Evolutionary conservation across 2,113 vertebrate genomes (phyloP).

Genomic region (Odontesthes bonariensis): DNA sequence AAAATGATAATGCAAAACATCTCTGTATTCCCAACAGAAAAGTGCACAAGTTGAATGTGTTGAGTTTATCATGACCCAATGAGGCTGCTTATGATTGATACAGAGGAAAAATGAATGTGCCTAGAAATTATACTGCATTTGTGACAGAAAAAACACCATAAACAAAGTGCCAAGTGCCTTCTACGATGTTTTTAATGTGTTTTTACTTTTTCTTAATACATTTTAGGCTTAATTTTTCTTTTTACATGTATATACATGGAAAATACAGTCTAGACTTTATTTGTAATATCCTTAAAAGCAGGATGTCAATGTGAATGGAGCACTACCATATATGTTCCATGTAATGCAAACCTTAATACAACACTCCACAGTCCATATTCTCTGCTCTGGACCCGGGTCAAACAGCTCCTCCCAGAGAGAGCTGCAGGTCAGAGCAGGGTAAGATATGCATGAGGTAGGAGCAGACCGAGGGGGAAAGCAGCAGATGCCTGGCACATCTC

Average conservation of each 20-base stretch:
- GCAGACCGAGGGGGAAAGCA: conserved; percentile 63
- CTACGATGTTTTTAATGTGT: neutral
- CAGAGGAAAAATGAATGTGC: conserved; percentile 30
- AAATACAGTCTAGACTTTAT: neutral
- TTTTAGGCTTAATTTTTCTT: too few species aligned
- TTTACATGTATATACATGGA: neutral
- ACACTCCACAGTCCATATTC: conserved; percentile 51
- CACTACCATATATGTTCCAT: neutral
- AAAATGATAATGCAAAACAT: conserved; percentile 68
- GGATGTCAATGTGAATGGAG: neutral
- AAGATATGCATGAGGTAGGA: conserved; percentile 79
- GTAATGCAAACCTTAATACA: conserved; percentile 28
- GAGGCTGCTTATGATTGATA: conserved; percentile 50
- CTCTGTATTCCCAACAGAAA: conserved; percentile 73
- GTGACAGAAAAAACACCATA: conserved; percentile 6
- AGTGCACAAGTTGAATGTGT: conserved; percentile 68
- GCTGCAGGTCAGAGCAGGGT: conserved; percentile 74
- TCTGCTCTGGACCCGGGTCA: conserved; percentile 63
- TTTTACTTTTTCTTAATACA: neutral
- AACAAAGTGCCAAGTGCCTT: neutral
- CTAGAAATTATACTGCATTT: conserved; percentile 30
- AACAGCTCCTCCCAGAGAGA: conserved; percentile 63
- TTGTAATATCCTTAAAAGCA: neutral
- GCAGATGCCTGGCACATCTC: conserved; percentile 76
- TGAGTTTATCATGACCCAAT: conserved; percentile 46